These are phyloP conservation scores for Drosophila diplacantha DNA, from an alignment of 2,888 invertebrate genomes.

Conservation along the genomic window DNA sequence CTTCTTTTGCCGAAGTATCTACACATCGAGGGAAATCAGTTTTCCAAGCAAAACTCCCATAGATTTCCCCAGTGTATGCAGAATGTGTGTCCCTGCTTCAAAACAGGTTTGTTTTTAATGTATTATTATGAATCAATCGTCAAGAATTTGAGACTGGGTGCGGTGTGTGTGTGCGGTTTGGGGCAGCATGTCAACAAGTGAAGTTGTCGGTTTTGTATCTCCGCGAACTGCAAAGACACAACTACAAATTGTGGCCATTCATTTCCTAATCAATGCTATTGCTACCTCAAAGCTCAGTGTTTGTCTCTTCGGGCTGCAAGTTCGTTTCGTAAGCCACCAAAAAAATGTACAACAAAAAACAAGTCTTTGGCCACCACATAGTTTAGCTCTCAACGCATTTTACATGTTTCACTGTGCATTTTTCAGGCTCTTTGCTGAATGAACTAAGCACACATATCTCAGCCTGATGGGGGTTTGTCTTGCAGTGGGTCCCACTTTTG, in stretches of 20 bases:
- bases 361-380: conserved; percentile 34
- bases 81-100: conserved; percentile 29
- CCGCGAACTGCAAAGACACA: conserved; percentile 29
- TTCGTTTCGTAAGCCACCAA: conserved; percentile 43
- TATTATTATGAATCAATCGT: conserved; percentile 57
- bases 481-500: conserved; percentile 27
- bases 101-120: conserved; percentile 42
- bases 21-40: too few species aligned
- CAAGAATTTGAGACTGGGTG: conserved; percentile 59
- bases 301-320: conserved; percentile 42
- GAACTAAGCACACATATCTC: conserved; percentile 37
- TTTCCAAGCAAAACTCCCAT: too few species aligned
- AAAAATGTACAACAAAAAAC: conserved; percentile 6
- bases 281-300: conserved; percentile 36
- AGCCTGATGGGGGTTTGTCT: conserved; percentile 33
- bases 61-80: conserved; percentile 21
- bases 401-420: conserved; percentile 40
- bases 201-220: conserved; percentile 30
- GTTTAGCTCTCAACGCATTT: conserved; percentile 40
- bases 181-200: conserved; percentile 40
- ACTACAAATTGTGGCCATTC: conserved; percentile 41
- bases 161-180: conserved; percentile 35
- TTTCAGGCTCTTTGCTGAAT: conserved; percentile 47
- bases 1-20: neutral
- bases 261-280: conserved; percentile 60